phyloP scores from a whole-genome alignment of 2,888 invertebrate species.

The Pandemis cinnamomeana region DNA sequence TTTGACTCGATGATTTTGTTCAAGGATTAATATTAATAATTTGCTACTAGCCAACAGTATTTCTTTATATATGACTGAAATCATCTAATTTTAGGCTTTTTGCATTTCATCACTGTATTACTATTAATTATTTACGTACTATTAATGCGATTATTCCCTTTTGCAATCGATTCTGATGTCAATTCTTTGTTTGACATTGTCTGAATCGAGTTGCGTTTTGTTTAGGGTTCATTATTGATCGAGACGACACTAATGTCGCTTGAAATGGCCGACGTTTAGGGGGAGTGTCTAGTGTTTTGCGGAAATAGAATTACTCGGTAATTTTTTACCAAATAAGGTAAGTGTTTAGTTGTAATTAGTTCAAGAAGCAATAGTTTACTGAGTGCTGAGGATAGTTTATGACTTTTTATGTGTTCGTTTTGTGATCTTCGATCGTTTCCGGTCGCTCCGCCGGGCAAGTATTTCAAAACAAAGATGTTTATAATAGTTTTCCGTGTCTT shows the following conservation, averaged over 20 bases:
- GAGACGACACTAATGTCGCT: conserved; percentile 70
- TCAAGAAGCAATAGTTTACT: background rate
- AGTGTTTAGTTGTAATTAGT: conserved; percentile 32
- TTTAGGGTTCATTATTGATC: conserved; percentile 64
- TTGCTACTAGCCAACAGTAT: background rate
- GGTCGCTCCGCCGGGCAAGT: conserved; percentile 72
- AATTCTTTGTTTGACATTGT: conserved; percentile 35
- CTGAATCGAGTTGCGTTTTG: conserved; percentile 42
- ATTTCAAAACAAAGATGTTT: conserved; percentile 81
- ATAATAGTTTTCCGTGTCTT: conserved; percentile 54
- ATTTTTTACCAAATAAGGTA: conserved; percentile 55
- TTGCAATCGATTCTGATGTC: conserved; percentile 40
- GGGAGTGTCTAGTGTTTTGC: conserved; percentile 74
- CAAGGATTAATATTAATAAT: background rate
- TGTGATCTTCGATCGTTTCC: conserved; percentile 63
- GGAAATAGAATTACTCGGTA: conserved; percentile 70
- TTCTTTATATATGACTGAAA: background rate
- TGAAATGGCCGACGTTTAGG: conserved; percentile 84
- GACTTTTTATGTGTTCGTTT: conserved; percentile 9
- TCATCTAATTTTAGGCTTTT: background rate
- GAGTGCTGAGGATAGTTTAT: background rate
- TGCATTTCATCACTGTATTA: background rate
- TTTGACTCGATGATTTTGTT: conserved; percentile 9
- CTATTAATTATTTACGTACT: background rate
- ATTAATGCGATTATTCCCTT: background rate